Evolutionary conservation across 2,888 invertebrate genomes (phyloP).

Genomic region (Drosophila nr. medialis): DNA sequence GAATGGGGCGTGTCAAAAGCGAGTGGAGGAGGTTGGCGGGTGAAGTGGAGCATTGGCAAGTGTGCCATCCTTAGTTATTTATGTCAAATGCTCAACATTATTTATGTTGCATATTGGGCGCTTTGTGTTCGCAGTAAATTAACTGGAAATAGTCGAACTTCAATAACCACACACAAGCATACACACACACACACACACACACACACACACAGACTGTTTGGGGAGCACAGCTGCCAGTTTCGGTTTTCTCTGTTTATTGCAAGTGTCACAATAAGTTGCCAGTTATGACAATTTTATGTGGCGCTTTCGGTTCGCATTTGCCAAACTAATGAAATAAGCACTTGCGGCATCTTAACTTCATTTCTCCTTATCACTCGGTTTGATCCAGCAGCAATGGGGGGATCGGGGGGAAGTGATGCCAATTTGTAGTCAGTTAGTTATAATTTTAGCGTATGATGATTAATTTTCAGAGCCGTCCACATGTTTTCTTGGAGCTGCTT

Average conservation of each 20-base stretch:
- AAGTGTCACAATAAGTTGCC: conserved; percentile 70
- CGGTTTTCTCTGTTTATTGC: conserved; percentile 46
- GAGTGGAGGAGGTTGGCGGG: background rate
- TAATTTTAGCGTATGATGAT: too few relatives aligned
- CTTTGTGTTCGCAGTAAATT: conserved; percentile 66
- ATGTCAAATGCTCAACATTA: conserved; percentile 73
- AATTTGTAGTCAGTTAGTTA: background rate
- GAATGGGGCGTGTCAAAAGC: conserved; percentile 1
- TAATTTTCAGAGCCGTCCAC: background rate
- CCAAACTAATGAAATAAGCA: conserved; percentile 16
- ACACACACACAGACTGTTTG: background rate
- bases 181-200: background rate
- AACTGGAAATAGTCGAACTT: conserved; percentile 48
- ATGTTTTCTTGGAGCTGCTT: background rate
- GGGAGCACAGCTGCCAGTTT: conserved; percentile 55
- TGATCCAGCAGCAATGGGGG: background rate
- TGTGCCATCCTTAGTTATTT: conserved; percentile 70
- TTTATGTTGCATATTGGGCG: conserved; percentile 76
- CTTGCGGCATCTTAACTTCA: conserved; percentile 5
- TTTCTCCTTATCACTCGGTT: background rate
- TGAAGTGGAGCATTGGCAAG: conserved; percentile 36
- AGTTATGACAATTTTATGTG: conserved; percentile 67
- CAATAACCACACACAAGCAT: conserved; percentile 5
- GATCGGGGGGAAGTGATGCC: background rate
- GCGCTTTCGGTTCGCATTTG: background rate